phyloP scores from a whole-genome alignment of 1,140 invertebrate genomes.

The Lepidurus packardi region DNA sequence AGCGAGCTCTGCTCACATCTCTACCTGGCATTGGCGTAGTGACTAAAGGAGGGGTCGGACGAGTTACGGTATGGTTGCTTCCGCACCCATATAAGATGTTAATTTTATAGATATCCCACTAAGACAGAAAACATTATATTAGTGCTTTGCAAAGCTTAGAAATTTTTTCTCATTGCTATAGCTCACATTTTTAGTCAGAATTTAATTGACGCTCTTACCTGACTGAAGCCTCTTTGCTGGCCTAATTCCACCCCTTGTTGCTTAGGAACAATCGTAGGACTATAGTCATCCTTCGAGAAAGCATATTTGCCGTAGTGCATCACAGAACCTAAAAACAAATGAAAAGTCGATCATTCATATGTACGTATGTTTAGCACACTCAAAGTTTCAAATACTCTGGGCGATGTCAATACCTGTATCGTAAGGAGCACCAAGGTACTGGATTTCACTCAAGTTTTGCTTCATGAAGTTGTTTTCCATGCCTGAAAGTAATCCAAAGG shows the following conservation, averaged over 20 bases:
- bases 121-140: not conserved
- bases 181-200: not conserved
- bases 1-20: too few relatives aligned
- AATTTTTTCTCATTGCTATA: not conserved
- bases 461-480: conserved; percentile 49
- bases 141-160: not conserved
- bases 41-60: not conserved
- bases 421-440: conserved; percentile 47
- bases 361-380: too few relatives aligned
- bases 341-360: too few relatives aligned
- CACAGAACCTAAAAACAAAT: conserved; percentile 40
- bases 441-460: conserved; percentile 42
- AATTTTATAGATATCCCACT: conserved; percentile 39
- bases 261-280: conserved; percentile 51
- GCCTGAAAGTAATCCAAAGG: conserved; percentile 37
- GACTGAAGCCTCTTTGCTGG: conserved; percentile 46
- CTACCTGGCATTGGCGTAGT: not conserved
- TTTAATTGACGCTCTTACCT: conserved; percentile 31
- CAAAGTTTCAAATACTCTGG: not conserved
- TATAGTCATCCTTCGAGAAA: conserved; percentile 48
- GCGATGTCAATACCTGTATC: conserved; percentile 46
- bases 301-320: conserved; percentile 54
- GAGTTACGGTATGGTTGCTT: not conserved
- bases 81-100: conserved; percentile 36
- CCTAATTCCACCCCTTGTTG: conserved; percentile 45